A percentile compares a stretch with the other conserved stretches of the same genome.
Conservation (phyloP, 2,888 invertebrate species). For the Drosophila incognita region DNA sequence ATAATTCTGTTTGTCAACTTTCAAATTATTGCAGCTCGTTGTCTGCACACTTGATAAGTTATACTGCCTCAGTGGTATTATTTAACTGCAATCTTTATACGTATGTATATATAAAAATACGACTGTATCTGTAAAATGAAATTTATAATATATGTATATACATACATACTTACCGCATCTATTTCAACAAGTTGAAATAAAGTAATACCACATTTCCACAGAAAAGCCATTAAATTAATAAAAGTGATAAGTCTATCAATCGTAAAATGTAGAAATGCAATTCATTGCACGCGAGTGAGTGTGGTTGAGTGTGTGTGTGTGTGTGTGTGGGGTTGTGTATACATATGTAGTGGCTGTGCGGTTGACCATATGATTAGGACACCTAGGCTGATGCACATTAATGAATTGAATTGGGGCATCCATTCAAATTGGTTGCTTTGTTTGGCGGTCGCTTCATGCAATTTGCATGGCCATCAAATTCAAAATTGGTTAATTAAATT, state of each 20-base stretch:
- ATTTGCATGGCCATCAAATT: constrained; percentile 29
- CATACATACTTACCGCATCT: not conserved
- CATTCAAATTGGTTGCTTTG: constrained; percentile 33
- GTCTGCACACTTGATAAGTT: constrained; percentile 22
- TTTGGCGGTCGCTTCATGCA: constrained; percentile 23
- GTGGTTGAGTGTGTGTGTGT: not conserved
- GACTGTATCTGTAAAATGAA: not conserved
- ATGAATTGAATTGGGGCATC: constrained; percentile 30
- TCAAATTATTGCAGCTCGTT: constrained; percentile 51
- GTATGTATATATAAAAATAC: not conserved
- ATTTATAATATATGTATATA: not conserved
- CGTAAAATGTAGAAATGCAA: not conserved
- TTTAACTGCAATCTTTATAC: not conserved
- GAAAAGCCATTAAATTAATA: not conserved
- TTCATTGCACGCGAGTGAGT: not conserved
- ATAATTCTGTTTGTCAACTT: constrained; percentile 76
- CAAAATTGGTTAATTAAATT: constrained; percentile 54
- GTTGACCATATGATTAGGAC: constrained; percentile 47
- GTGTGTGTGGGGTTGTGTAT: not conserved
- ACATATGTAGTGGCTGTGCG: constrained; percentile 16
- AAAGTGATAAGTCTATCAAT: not conserved
- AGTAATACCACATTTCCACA: not conserved
- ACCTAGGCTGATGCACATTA: constrained; percentile 37
- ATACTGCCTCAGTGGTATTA: not conserved
- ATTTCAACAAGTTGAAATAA: not conserved